Base-by-base conservation (phyloP, 2,113 vertebrate species). In the Dolichallabes microphthalmus region DNA sequence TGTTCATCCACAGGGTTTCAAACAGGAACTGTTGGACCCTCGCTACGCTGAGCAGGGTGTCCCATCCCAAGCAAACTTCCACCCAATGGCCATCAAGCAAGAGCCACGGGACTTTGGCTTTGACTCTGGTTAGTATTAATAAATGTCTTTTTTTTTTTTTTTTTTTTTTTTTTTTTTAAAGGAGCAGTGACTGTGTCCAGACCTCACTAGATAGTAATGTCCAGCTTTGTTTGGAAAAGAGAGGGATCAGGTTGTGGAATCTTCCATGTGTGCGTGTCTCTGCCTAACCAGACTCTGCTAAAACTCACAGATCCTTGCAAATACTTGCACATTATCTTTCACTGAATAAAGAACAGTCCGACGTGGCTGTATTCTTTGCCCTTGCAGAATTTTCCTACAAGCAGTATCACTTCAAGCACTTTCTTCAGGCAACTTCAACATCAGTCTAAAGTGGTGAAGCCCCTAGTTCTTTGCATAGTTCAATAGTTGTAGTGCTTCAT, bases 71-170 rank as follows among this genome's bases (percentile, higher is more conserved):
- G 92, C 95, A 0, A 86, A 95, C 77, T 99, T 97, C 94, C 96
- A 97, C 86, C 93, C 96, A 6, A 92, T 98, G 95, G 94, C 95
- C 94, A 97, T 99, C 93, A 99, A 99, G 90, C 97, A 98, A 93
- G 98, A 99, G 93, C 98, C 98, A 20, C 92, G 94, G 19, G 98
- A 99, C 93, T 99, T 96, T 93, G 97, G 97, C 95, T 96, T 98
- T 4, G 98, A 98, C 91, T 98, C 97, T 93, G 98, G 98, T 98
- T 86, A 93, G 97, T 89, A 19, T 0, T 63, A 60, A 30, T n/a
- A 35, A 19, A 53, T n/a, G 20, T 12, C n/a, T 53, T 8, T 25
- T 74, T 61, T 45, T 32, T 76, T 53, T 27, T 45, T 32, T 76
- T 53, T 27, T 53, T 8, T 25, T 74, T 61, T 53, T 8, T 25